phyloP scores from a whole-genome alignment of 2,888 invertebrate genomes.

The Acleris laterana region DNA sequence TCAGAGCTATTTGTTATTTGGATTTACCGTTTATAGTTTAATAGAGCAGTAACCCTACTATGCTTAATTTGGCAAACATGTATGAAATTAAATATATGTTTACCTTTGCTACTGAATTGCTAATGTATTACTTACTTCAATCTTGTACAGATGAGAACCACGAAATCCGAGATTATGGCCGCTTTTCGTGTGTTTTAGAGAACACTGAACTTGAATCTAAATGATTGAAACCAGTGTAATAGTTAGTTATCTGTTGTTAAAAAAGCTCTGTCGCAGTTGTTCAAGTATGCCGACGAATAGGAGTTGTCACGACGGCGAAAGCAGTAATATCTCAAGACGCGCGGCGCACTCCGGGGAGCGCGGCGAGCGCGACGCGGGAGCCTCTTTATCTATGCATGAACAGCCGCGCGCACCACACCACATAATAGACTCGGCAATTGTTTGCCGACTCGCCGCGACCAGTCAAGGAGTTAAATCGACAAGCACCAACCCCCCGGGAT shows the following conservation, averaged over 20 bases:
- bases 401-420: slow-evolving; percentile 47
- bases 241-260: background rate
- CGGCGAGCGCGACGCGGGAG: slow-evolving; percentile 55
- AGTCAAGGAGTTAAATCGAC: slow-evolving; percentile 68
- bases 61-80: too few relatives aligned
- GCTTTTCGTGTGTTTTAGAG: too few relatives aligned
- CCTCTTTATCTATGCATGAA: slow-evolving; percentile 70
- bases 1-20: too few relatives aligned
- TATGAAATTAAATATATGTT: too few relatives aligned
- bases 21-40: too few relatives aligned
- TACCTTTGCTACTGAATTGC: too few relatives aligned
- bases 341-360: slow-evolving; percentile 51
- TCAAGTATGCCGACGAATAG: slow-evolving; percentile 45
- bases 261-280: slow-evolving; percentile 24
- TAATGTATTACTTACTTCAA: too few relatives aligned
- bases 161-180: too few relatives aligned
- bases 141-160: too few relatives aligned
- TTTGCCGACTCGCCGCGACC: slow-evolving; percentile 48
- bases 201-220: too few relatives aligned
- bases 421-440: slow-evolving; percentile 45
- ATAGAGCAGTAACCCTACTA: too few relatives aligned
- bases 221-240: too few relatives aligned
- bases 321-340: slow-evolving; percentile 67
- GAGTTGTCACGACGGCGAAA: slow-evolving; percentile 58
- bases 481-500: slow-evolving; percentile 57